A percentile compares a stretch with the other conserved stretches of the same genome.
These are phyloP conservation scores for Tachina grossa DNA, from an alignment of 2,888 invertebrate species.

Conservation along the genomic window DNA sequence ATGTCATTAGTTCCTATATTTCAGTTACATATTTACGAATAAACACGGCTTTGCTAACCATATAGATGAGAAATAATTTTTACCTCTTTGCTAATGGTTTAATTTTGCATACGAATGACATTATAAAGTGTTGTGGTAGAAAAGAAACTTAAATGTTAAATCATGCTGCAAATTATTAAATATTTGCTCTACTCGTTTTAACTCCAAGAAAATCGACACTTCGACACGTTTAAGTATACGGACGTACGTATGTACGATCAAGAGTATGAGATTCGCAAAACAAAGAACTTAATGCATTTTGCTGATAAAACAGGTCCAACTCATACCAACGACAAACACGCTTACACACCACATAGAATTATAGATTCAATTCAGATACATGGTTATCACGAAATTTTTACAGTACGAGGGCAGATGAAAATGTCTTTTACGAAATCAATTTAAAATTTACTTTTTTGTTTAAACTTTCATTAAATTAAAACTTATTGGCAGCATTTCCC, in stretches of 20 bases:
- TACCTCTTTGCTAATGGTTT: background rate
- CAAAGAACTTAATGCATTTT: conserved; percentile 16
- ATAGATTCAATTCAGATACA: conserved; percentile 44
- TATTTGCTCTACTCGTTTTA: background rate
- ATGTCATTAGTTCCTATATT: too few species aligned
- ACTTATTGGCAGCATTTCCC: too few species aligned
- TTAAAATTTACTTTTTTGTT: background rate
- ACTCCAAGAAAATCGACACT: background rate
- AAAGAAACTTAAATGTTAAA: conserved; percentile 44
- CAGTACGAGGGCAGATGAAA: background rate
- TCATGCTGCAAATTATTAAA: conserved; percentile 51
- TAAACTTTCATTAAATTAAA: too few species aligned
- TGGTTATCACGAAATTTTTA: conserved; percentile 8
- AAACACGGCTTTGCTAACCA: too few species aligned
- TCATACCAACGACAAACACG: background rate
- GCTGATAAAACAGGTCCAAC: conserved; percentile 35
- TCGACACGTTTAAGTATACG: conserved; percentile 2
- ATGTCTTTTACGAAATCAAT: background rate
- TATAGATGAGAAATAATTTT: background rate
- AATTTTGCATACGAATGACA: conserved; percentile 42
- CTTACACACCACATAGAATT: conserved; percentile 30
- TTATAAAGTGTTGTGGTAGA: conserved; percentile 22
- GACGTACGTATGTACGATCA: background rate
- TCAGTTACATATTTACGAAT: background rate
- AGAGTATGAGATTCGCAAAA: background rate